Conservation (phyloP, 64 coral and sea anemone species). For the Dendronephthya gigantea region DNA sequence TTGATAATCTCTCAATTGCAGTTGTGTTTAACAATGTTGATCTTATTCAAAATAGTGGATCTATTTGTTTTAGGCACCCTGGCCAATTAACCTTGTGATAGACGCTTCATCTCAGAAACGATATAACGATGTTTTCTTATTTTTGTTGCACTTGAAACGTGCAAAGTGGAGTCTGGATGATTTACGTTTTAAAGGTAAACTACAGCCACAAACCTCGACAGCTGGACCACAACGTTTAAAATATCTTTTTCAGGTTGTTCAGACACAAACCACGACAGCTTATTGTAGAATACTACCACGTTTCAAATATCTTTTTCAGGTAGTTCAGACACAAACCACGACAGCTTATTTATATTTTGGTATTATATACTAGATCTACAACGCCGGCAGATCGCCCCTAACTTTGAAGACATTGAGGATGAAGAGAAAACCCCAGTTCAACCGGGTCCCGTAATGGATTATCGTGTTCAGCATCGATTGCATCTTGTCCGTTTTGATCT, state of each 20-base stretch:
- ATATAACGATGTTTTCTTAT: slow-evolving; percentile 85
- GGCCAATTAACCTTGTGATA: slow-evolving; percentile 82
- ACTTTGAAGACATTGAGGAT: slow-evolving; percentile 23
- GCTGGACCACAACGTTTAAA: too few species aligned
- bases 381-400: neutral
- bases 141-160: slow-evolving; percentile 68
- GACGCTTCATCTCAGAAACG: slow-evolving; percentile 71
- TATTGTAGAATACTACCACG: too few species aligned
- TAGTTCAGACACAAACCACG: too few species aligned
- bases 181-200: slow-evolving; percentile 65
- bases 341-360: neutral
- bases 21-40: too few species aligned
- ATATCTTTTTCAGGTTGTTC: neutral
- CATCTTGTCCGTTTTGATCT: slow-evolving; percentile 88
- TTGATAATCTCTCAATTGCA: neutral
- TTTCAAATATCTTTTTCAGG: neutral
- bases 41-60: too few species aligned
- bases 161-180: slow-evolving; percentile 91
- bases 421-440: slow-evolving; percentile 9
- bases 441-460: neutral
- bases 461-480: slow-evolving; percentile 20
- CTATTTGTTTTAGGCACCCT: slow-evolving; percentile 43
- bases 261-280: too few species aligned
- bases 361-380: neutral
- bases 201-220: too few species aligned